A percentile compares a stretch with the other conserved stretches of the same genome.
Evolutionary conservation across 1,140 invertebrate species (phyloP).

Genomic region (Phenacoccus solenopsis): DNA sequence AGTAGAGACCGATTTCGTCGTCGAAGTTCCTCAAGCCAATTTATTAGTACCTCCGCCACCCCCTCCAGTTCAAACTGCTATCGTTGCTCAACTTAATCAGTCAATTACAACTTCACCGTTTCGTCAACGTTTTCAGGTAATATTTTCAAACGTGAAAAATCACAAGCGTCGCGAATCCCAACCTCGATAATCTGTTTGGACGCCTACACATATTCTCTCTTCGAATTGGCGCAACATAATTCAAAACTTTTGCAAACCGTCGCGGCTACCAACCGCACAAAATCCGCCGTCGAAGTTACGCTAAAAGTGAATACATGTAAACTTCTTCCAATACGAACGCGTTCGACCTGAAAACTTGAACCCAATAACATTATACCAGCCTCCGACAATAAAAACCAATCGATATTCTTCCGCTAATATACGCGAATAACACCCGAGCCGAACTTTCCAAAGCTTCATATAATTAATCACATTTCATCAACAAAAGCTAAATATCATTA

Average conservation of each 20-base stretch:
- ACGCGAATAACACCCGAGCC: background rate
- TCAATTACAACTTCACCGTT: constrained; percentile 6
- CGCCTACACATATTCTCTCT: too few relatives aligned
- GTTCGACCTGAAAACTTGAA: background rate
- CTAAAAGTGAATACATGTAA: background rate
- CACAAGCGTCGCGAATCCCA: background rate
- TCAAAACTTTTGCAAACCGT: too few relatives aligned
- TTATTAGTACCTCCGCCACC: background rate
- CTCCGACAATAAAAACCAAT: background rate
- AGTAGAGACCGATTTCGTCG: background rate
- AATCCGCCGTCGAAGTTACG: background rate
- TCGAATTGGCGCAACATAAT: too few relatives aligned
- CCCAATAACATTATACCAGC: background rate
- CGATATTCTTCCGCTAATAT: background rate
- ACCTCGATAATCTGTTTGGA: too few relatives aligned
- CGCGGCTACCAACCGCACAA: background rate
- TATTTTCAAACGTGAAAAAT: background rate
- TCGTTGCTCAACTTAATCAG: background rate
- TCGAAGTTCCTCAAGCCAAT: constrained; percentile 5
- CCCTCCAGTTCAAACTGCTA: background rate
- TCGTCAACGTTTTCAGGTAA: background rate
- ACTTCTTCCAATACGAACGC: background rate
- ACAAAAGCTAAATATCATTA: constrained; percentile 2
- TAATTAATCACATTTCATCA: background rate
- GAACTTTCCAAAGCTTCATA: background rate